Evolutionary conservation across 2,888 invertebrate species (phyloP).

Genomic region (Anthophora plumipes): DNA sequence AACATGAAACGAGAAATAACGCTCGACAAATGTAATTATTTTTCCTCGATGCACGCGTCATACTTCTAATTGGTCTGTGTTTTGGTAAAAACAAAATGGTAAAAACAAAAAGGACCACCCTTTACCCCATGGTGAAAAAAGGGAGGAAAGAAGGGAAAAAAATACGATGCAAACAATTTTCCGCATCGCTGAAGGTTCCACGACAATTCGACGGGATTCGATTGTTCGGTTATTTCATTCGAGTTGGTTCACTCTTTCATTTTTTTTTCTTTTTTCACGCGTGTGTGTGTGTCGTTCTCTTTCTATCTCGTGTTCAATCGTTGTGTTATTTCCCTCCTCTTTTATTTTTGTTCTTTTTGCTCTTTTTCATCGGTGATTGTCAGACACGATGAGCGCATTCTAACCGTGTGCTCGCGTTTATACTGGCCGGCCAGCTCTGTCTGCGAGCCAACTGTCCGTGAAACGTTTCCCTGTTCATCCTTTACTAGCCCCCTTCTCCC

Average conservation of each 20-base stretch:
- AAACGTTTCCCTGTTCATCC: slow-evolving; percentile 20
- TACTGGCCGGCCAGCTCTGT: slow-evolving; percentile 8
- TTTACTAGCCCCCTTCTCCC: slow-evolving; percentile 3
- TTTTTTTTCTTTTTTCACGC: background rate
- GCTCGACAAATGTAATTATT: slow-evolving; percentile 66
- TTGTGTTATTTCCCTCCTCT: background rate
- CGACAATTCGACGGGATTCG: slow-evolving; percentile 55
- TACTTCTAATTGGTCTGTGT: slow-evolving; percentile 51
- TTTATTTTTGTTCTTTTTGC: background rate
- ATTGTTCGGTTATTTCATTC: slow-evolving; percentile 56
- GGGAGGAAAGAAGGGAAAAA: slow-evolving; percentile 2
- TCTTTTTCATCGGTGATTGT: slow-evolving; percentile 21
- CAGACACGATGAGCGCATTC: slow-evolving; percentile 26
- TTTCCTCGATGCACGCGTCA: slow-evolving; percentile 32
- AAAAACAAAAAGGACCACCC: slow-evolving; percentile 9
- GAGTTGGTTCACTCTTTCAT: slow-evolving; percentile 1
- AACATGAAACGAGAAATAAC: slow-evolving; percentile 36
- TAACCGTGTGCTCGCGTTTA: slow-evolving; percentile 16
- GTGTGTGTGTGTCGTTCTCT: background rate
- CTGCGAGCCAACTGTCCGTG: slow-evolving; percentile 36
- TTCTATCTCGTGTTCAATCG: background rate
- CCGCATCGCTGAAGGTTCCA: slow-evolving; percentile 64
- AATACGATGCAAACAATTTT: slow-evolving; percentile 68
- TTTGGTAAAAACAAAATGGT: slow-evolving; percentile 18
- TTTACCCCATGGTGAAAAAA: background rate